These are phyloP conservation scores for Trypoxylus dichotomus DNA, from an alignment of 1,140 invertebrate species.

Conservation along the genomic window DNA sequence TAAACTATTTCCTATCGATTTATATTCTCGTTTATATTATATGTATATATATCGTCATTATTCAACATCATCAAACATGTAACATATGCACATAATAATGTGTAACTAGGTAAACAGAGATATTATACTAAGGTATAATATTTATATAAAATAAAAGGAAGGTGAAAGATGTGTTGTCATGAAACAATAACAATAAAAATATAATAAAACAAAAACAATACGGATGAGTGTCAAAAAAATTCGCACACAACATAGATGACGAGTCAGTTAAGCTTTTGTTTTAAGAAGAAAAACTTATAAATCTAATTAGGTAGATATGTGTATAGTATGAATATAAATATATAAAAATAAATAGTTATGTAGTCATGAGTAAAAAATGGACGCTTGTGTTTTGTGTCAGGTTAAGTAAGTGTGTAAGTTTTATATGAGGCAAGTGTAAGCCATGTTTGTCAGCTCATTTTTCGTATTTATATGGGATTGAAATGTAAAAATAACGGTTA, in stretches of 20 bases:
- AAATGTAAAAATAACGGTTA: no score
- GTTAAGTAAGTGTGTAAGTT: not conserved
- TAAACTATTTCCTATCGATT: no score
- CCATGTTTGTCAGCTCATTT: no score
- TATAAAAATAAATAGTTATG: slow-evolving; percentile 8
- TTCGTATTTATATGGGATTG: no score
- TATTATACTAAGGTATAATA: slow-evolving; percentile 1
- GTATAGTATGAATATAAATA: not conserved
- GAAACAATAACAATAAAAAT: not conserved
- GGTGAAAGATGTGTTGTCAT: not conserved
- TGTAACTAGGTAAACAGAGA: not conserved
- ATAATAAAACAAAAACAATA: not conserved
- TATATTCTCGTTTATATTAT: no score
- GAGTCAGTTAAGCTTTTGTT: not conserved
- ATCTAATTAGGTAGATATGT: not conserved
- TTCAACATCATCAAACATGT: not conserved
- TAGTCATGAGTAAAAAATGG: not conserved
- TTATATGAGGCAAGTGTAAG: no score
- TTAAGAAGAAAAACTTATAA: not conserved
- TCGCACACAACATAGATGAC: not conserved
- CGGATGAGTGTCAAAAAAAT: slow-evolving; percentile 1
- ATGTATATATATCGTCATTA: no score
- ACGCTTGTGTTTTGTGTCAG: not conserved
- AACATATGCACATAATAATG: not conserved
- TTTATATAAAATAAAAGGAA: not conserved